phyloP scores from a whole-genome alignment of 2,888 invertebrate species.

The Clivina fossor region DNA sequence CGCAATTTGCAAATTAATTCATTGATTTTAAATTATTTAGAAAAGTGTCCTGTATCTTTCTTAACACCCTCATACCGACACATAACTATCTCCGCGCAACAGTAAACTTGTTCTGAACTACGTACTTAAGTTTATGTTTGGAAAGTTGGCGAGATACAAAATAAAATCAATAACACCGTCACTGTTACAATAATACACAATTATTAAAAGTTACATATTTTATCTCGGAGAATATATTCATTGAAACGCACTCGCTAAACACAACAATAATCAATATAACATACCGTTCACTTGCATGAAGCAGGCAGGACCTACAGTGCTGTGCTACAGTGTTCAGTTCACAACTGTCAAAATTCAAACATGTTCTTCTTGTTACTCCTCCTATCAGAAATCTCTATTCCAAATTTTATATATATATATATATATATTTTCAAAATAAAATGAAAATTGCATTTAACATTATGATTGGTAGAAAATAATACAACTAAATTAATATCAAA shows the following conservation, averaged over 20 bases:
- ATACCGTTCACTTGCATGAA: conserved; percentile 31
- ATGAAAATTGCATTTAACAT: no score
- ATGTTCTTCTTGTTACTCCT: conserved; percentile 22
- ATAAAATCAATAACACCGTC: conserved; percentile 14
- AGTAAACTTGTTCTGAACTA: conserved; percentile 9
- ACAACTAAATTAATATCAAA: no score
- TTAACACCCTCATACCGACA: conserved; percentile 12
- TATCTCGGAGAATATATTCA: conserved; percentile 16
- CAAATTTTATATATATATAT: no score
- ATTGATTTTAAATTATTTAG: conserved; percentile 11
- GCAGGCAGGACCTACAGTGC: no score
- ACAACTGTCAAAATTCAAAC: conserved; percentile 26
- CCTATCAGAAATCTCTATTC: not conserved
- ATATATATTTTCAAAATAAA: no score
- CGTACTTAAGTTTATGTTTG: conserved; percentile 7
- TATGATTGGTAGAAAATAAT: no score
- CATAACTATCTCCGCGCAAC: conserved; percentile 14
- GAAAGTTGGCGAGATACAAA: conserved; percentile 2
- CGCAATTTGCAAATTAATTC: conserved; percentile 1
- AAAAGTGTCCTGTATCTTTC: not conserved
- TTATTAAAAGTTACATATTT: not conserved
- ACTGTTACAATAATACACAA: conserved; percentile 12
- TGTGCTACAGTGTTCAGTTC: conserved; percentile 28
- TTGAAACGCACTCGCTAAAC: conserved; percentile 29
- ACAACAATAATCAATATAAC: conserved; percentile 34